Evolutionary conservation across 2,113 vertebrate genomes (phyloP).

Genomic region (Trogon melanurus): DNA sequence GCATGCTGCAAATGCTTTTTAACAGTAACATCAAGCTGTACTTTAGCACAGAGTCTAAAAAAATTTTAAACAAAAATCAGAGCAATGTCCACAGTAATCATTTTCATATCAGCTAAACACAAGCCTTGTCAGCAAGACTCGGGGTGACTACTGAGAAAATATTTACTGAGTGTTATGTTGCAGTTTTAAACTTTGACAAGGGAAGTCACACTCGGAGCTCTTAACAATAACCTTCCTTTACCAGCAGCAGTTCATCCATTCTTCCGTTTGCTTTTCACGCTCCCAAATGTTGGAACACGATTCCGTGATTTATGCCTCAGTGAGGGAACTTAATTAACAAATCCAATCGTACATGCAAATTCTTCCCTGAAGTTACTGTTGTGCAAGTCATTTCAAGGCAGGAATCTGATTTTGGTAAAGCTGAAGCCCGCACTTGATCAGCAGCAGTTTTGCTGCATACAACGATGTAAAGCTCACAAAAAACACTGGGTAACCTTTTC

Average conservation of each 20-base stretch:
- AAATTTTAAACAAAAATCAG: background rate
- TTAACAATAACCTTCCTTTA: background rate
- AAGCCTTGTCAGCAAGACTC: fast-evolving
- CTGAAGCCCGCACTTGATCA: background rate
- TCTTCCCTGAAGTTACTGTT: background rate
- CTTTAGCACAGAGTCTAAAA: background rate
- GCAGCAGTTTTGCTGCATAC: background rate
- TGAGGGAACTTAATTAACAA: background rate
- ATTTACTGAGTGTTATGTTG: background rate
- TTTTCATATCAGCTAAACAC: background rate
- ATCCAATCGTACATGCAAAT: background rate
- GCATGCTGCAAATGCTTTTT: background rate
- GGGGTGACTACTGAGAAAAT: background rate
- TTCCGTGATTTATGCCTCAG: background rate
- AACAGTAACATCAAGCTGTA: background rate
- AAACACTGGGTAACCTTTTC: background rate
- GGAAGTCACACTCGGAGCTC: background rate
- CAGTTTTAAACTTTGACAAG: background rate
- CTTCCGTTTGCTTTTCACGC: background rate
- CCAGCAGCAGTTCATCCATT: background rate
- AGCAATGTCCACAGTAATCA: background rate
- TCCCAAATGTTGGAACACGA: background rate
- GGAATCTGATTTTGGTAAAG: background rate
- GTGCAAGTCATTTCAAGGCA: background rate
- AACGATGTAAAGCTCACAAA: background rate